Percentiles rank a stretch among this genome's conserved stretches.
Conservation (phyloP, 2,797 vertebrate species). For the Percopsis omiscomaycus region DNA sequence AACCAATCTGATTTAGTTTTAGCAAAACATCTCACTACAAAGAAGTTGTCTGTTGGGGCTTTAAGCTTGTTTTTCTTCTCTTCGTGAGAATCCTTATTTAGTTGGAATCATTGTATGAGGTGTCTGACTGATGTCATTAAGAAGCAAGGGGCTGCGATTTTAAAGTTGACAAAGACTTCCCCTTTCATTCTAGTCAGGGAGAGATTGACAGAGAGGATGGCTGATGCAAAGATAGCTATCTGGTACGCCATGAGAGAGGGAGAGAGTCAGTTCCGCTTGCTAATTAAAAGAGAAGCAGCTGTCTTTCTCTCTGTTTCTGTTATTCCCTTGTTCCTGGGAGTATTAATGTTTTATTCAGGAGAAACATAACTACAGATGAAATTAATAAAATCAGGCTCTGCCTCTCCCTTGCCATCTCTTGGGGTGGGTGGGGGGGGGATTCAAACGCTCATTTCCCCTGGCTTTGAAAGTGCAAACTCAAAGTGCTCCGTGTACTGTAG, state of each 20-base stretch:
- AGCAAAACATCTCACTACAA: neutral
- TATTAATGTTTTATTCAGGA: slow-evolving; percentile 82
- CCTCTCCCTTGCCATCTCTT: slow-evolving; percentile 73
- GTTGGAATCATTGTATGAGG: slow-evolving; percentile 50
- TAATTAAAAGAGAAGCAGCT: slow-evolving; percentile 79
- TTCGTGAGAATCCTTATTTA: slow-evolving; percentile 9
- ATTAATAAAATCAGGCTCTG: slow-evolving; percentile 81
- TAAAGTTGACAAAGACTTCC: slow-evolving; percentile 68
- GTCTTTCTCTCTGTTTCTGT: slow-evolving; percentile 73
- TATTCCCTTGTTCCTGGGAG: slow-evolving; percentile 77
- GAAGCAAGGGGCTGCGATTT: slow-evolving; percentile 56
- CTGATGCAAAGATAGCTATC: slow-evolving; percentile 67
- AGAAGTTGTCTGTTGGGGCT: slow-evolving; percentile 6
- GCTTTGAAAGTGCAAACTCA: slow-evolving; percentile 78
- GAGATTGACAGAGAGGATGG: slow-evolving; percentile 33
- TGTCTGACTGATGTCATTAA: slow-evolving; percentile 47
- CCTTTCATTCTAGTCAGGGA: slow-evolving; percentile 64
- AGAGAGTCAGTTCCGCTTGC: slow-evolving; percentile 63
- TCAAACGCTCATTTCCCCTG: slow-evolving; percentile 75
- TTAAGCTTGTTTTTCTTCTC: slow-evolving; percentile 32
- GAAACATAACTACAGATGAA: slow-evolving; percentile 80
- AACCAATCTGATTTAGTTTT: too few species aligned
- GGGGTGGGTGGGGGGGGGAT: slow-evolving; percentile 60
- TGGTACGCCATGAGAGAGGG: slow-evolving; percentile 63
- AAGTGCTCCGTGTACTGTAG: slow-evolving; percentile 74